These are phyloP conservation scores for Dasypus novemcinctus DNA, from an alignment of 2,113 vertebrate genomes.

Conservation along the genomic window DNA sequence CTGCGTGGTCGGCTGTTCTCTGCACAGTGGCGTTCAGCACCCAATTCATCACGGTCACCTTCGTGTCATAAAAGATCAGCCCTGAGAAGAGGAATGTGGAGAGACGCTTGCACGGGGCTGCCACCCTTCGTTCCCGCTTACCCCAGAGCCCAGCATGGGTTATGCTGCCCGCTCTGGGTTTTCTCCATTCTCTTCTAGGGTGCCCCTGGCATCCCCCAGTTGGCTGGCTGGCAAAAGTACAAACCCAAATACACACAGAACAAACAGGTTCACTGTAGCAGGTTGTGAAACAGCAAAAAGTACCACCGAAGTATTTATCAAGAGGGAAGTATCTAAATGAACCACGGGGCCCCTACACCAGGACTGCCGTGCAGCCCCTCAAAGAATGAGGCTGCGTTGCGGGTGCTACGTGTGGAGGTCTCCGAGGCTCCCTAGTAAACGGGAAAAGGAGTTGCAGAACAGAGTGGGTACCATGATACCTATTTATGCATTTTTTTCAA, in stretches of 20 bases:
- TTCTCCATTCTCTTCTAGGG: not conserved
- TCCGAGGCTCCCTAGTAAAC: no score
- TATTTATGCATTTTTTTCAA: not conserved
- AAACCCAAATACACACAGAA: not conserved
- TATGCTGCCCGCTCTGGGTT: not conserved
- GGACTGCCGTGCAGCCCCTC: not conserved
- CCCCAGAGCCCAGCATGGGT: not conserved
- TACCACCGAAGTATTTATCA: not conserved
- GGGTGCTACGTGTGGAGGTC: accelerated
- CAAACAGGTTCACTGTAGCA: not conserved
- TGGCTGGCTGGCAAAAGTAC: not conserved
- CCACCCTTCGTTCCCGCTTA: not conserved
- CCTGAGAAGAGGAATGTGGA: slow-evolving; percentile 80
- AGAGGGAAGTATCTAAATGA: not conserved
- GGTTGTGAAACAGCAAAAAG: not conserved
- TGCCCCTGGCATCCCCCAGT: not conserved
- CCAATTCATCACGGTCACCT: slow-evolving; percentile 96
- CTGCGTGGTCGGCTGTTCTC: slow-evolving; percentile 96
- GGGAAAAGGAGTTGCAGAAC: not conserved
- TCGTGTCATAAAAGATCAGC: slow-evolving; percentile 96
- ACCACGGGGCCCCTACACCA: not conserved
- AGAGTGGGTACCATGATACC: not conserved
- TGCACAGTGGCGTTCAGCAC: slow-evolving; percentile 96
- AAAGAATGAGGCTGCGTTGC: not conserved
- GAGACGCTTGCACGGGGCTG: not conserved